Evolutionary conservation across 2,888 invertebrate genomes (phyloP), one percentile per base, ranked within the genome.

Genomic region (Eremobia ochroleuca): DNA sequence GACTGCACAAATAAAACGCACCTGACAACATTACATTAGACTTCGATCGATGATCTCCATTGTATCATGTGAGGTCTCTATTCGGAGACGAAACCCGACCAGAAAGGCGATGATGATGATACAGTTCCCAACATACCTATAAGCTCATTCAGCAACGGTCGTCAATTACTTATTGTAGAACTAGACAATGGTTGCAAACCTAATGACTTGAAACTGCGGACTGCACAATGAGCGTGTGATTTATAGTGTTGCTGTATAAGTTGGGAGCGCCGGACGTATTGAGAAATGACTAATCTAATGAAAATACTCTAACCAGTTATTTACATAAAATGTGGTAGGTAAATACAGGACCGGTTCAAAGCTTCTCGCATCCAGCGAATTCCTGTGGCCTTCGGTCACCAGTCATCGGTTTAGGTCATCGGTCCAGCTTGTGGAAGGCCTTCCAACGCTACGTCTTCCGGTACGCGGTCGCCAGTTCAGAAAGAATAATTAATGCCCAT

Each of bases 171-270:
- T 76, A 78, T 61, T 59, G 73, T 73, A 74, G 40, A 77, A 77
- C 74, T 81, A 80, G 81, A 88, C 88, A 88, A 83, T 85, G 80
- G 81, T 25, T 25, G 31, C 37, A 18, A 1, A 58, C 28, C 75
- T 88, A 88, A 88, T 88, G 88, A 87, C 79, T 77, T 76, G 85
- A 76, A 88, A 88, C 88, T 85, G 84, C 74, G 78, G 69, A 81
- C 71, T 67, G 62, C 46, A 73, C 72, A 67, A 64, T 68, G 74
- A 65, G 59, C 62, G 59, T 15, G 80, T 88, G 86, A 85, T 88
- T 87, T 88, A 87, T 86, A 61, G 21, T 21, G 88, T 66, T 11
- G 13, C 76, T 0, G 86, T 72, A 11, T 73, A 83, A 80, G 52
- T 67, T 13, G 3, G 3, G 59, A 66, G 61, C 15, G 0, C 25